Evolutionary conservation across 2,797 vertebrate genomes (phyloP).

Genomic region (Adrianichthys oophorus): DNA sequence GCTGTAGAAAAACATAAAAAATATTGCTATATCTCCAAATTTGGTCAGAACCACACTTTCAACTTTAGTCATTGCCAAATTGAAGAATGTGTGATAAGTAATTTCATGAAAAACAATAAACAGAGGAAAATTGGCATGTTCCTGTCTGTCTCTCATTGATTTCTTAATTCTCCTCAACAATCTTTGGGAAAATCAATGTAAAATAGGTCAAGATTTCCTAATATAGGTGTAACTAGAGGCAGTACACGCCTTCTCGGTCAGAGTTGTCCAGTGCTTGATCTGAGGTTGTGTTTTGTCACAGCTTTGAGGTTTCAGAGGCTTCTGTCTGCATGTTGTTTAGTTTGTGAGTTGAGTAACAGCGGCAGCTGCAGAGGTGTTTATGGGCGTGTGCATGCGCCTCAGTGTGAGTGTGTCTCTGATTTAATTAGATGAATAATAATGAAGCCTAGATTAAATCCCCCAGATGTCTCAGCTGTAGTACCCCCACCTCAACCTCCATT

Average conservation of each 20-base stretch:
- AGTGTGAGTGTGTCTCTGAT: constrained; percentile 77
- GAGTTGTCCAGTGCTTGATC: not conserved
- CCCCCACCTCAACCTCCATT: constrained; percentile 76
- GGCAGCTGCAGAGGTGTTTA: constrained; percentile 71
- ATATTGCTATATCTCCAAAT: not conserved
- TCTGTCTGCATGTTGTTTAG: constrained; percentile 36
- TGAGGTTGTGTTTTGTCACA: constrained; percentile 13
- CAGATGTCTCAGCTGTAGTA: constrained; percentile 84
- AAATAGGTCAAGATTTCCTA: no score
- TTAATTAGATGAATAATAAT: constrained; percentile 89
- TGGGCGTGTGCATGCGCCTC: constrained; percentile 64
- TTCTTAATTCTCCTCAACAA: not conserved
- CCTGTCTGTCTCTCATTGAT: no score
- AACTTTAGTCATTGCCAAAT: not conserved
- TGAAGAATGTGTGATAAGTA: constrained; percentile 3
- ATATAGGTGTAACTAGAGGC: no score
- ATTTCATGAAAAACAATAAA: not conserved
- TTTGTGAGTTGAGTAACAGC: constrained; percentile 48
- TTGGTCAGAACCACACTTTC: not conserved
- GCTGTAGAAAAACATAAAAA: no score
- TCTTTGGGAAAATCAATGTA: not conserved
- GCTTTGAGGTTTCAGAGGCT: constrained; percentile 19
- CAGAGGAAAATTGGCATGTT: no score
- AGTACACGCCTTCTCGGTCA: not conserved
- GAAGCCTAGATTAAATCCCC: constrained; percentile 87